phyloP scores from a whole-genome alignment of 2,797 vertebrate genomes.

The Paedocypris micromegethes region DNA sequence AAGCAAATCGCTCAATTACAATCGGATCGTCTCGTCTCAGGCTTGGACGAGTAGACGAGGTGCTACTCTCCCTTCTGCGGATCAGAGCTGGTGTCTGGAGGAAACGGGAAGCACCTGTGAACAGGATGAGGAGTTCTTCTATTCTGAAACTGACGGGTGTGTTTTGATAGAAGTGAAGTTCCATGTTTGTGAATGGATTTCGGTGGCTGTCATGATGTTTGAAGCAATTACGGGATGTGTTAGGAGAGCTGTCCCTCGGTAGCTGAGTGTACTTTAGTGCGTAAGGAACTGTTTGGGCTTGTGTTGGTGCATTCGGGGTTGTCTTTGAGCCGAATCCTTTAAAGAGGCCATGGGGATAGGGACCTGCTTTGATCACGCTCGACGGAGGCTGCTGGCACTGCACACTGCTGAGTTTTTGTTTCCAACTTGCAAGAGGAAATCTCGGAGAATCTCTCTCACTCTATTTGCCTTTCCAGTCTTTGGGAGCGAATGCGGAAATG shows the following conservation, averaged over 20 bases:
- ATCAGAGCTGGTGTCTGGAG: not conserved
- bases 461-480: not conserved
- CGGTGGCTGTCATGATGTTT: conserved; percentile 7
- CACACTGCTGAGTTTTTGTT: conserved; percentile 18
- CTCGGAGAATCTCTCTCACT: conserved; percentile 8
- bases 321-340: conserved; percentile 29
- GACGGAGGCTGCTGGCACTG: conserved; percentile 24
- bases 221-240: conserved; percentile 2
- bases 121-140: not conserved
- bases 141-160: not conserved
- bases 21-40: conserved; percentile 41
- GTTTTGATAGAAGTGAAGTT: not conserved
- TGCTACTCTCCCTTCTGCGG: conserved; percentile 16
- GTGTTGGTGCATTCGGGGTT: not conserved
- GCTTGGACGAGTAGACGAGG: conserved; percentile 12
- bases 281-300: not conserved
- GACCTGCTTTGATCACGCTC: conserved; percentile 44
- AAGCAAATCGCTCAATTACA: conserved; percentile 41
- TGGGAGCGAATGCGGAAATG: not conserved
- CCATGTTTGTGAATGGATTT: conserved; percentile 1
- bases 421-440: conserved; percentile 27
- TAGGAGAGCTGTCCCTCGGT: not conserved
- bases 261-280: conserved; percentile 4
- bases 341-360: conserved; percentile 35
- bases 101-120: not conserved